A percentile compares a stretch with the other conserved stretches of the same genome.
Evolutionary conservation across 2,113 vertebrate species (phyloP).

Genomic region (Galemys pyrenaicus): DNA sequence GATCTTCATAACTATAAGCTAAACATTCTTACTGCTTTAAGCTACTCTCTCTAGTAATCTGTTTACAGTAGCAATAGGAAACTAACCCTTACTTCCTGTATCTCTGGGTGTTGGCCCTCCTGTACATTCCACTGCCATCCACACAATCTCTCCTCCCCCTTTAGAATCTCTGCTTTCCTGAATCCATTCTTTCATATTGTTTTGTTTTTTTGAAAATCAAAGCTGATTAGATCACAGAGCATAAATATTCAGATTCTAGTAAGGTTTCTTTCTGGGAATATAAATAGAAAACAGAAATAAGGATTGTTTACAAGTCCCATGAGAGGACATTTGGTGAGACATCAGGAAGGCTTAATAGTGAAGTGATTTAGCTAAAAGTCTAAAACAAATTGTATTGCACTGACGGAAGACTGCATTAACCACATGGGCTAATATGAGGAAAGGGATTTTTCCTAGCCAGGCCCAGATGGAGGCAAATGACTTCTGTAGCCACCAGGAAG

Average conservation of each 20-base stretch:
- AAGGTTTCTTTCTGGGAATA: constrained; percentile 23
- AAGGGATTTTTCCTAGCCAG: neutral
- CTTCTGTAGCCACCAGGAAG: neutral
- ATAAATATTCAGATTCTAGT: neutral
- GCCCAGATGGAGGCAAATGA: neutral
- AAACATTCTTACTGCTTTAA: neutral
- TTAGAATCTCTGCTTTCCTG: neutral
- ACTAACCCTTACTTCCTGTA: neutral
- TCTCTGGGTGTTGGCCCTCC: neutral
- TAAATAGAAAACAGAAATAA: constrained; percentile 46
- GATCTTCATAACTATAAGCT: neutral
- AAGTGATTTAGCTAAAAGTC: neutral
- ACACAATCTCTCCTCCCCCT: neutral
- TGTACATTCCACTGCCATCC: neutral
- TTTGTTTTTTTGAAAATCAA: constrained; percentile 40
- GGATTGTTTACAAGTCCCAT: constrained; percentile 24
- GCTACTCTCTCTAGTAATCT: neutral
- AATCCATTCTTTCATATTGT: neutral
- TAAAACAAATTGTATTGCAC: constrained; percentile 11
- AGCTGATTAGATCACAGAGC: neutral
- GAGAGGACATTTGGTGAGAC: constrained; percentile 13
- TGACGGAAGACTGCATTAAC: neutral
- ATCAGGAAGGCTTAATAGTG: neutral
- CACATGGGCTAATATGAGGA: neutral
- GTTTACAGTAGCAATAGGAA: neutral